A percentile compares a stretch with the other conserved stretches of the same genome.
Evolutionary conservation across 2,113 vertebrate species (phyloP).

Genomic region (Lepus europaeus): DNA sequence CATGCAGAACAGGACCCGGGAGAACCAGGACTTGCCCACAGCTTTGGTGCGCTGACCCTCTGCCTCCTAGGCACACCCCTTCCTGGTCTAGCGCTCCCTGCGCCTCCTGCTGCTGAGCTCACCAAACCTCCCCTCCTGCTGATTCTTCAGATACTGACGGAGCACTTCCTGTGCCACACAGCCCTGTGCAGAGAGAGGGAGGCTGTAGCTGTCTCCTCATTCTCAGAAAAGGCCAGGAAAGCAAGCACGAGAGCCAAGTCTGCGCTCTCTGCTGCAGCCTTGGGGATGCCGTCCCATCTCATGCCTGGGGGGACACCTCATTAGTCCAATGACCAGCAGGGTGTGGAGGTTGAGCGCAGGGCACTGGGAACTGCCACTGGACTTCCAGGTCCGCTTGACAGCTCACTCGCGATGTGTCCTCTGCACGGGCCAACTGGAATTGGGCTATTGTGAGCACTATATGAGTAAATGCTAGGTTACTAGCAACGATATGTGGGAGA

Average conservation of each 20-base stretch:
- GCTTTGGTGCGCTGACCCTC: not conserved
- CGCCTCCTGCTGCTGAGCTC: not conserved
- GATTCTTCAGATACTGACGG: not conserved
- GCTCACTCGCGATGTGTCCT: accelerated
- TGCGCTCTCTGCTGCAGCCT: not conserved
- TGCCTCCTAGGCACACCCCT: not conserved
- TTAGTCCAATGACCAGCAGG: not conserved
- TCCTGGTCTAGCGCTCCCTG: too few species aligned
- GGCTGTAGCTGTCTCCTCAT: not conserved
- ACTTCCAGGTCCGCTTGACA: not conserved
- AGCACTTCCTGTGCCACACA: not conserved
- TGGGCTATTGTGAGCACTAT: not conserved
- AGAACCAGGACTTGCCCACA: not conserved
- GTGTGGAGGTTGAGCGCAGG: not conserved
- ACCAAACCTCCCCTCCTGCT: not conserved
- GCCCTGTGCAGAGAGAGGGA: not conserved
- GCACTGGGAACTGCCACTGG: not conserved
- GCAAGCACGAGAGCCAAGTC: not conserved
- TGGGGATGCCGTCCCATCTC: not conserved
- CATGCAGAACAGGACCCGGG: not conserved
- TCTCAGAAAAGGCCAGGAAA: not conserved
- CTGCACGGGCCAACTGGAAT: not conserved
- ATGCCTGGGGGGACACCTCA: not conserved
- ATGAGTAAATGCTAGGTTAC: not conserved
- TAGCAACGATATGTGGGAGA: not conserved